phyloP scores from a whole-genome alignment of 2,797 vertebrate species.

The Florisuga fusca region DNA sequence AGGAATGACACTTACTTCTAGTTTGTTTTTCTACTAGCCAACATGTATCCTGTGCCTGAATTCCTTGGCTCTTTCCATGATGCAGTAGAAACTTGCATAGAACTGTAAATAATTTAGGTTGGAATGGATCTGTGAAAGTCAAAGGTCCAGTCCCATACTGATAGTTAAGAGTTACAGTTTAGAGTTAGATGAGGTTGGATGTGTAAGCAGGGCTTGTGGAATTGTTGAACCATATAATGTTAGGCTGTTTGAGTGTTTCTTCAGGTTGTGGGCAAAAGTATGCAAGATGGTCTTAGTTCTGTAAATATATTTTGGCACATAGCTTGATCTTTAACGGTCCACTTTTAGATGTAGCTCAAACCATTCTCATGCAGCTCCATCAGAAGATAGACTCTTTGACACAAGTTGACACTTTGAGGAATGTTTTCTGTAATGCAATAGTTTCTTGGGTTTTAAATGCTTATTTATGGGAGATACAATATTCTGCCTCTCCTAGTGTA shows the following conservation, averaged over 20 bases:
- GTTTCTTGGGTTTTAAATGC: slow-evolving; percentile 32
- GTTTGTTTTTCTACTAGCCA: not conserved
- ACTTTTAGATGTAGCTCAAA: not conserved
- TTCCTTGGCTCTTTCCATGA: not conserved
- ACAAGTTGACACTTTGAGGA: slow-evolving; percentile 1
- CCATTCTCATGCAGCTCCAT: not conserved
- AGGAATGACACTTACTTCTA: not conserved
- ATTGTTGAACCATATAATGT: not conserved
- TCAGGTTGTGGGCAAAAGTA: not conserved
- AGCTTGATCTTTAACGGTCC: not conserved
- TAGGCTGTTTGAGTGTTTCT: not conserved
- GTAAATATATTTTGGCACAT: not conserved
- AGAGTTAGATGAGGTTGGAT: not conserved
- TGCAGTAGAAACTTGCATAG: not conserved
- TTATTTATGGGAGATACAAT: not conserved
- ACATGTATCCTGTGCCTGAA: not conserved
- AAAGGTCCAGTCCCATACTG: not conserved
- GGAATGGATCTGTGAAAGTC: not conserved
- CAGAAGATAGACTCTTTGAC: not conserved
- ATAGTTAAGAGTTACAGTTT: not conserved
- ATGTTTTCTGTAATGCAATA: slow-evolving; percentile 26
- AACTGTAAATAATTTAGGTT: not conserved
- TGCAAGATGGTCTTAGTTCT: not conserved
- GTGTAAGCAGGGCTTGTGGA: not conserved
- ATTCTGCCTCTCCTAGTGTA: not conserved